Percentiles rank a stretch among this genome's conserved stretches.
phyloP scores from a whole-genome alignment of 2,113 vertebrate genomes.

The Brienomyrus brachyistius region DNA sequence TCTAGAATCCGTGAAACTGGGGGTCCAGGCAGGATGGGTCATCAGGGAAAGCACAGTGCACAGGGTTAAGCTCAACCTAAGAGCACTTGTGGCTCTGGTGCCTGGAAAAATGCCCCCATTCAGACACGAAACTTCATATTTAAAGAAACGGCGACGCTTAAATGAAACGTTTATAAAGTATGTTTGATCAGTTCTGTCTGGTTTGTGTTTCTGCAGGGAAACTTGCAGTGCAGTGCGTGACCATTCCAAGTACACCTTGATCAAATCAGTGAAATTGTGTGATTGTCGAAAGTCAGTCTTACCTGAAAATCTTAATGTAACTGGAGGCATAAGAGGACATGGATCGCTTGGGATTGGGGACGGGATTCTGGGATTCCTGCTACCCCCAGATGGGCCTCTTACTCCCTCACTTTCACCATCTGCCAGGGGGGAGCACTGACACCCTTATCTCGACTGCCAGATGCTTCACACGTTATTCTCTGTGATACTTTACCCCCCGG shows the following conservation, averaged over 20 bases:
- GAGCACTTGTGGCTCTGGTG: background rate
- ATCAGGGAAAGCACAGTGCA: background rate
- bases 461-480: conserved; percentile 30
- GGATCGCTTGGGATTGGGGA: background rate
- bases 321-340: background rate
- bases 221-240: background rate
- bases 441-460: conserved; percentile 22
- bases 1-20: conserved; percentile 51
- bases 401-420: background rate
- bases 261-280: background rate
- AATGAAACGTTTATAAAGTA: conserved; percentile 9
- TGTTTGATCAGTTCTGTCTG: background rate
- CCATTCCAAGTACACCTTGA: conserved; percentile 32
- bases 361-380: background rate
- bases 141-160: background rate
- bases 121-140: background rate
- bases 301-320: background rate
- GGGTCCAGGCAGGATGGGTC: background rate
- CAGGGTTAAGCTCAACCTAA: background rate
- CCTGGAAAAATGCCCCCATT: background rate
- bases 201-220: conserved; percentile 12
- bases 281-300: background rate
- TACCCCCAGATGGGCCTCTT: background rate
- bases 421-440: background rate
- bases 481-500: conserved; percentile 33